A percentile compares a stretch with the other conserved stretches of the same genome.
These are phyloP conservation scores for Apodemia hepburni DNA, from an alignment of 2,888 invertebrate genomes.

Conservation along the genomic window DNA sequence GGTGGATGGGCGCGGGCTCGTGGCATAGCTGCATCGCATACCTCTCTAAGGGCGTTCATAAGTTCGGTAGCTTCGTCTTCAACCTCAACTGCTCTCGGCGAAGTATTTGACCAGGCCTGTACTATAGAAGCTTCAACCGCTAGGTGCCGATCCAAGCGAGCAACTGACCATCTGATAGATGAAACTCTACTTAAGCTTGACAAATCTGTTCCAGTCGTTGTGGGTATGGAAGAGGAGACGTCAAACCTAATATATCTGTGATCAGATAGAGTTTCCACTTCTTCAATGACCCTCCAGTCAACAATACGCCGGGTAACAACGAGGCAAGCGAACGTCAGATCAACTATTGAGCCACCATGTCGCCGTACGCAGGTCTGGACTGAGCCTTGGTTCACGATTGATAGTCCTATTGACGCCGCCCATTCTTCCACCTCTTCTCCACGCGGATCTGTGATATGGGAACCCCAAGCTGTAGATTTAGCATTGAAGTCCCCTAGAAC, in stretches of 20 bases:
- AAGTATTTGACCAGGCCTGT: neutral
- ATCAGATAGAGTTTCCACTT: neutral
- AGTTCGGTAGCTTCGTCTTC: neutral
- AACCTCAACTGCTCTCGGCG: neutral
- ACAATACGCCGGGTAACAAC: too few relatives aligned
- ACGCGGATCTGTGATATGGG: neutral
- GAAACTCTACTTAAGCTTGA: neutral
- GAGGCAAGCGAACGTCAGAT: too few relatives aligned
- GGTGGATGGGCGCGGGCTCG: neutral
- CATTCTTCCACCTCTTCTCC: neutral
- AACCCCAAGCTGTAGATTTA: neutral
- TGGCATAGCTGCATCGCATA: conserved; percentile 2
- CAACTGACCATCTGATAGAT: neutral
- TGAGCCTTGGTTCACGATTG: too few relatives aligned
- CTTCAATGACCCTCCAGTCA: neutral
- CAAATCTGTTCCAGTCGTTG: neutral
- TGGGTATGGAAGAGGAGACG: neutral
- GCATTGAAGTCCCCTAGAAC: conserved; percentile 4
- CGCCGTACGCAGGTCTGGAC: too few relatives aligned
- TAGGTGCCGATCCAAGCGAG: neutral
- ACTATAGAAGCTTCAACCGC: neutral
- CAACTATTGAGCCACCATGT: neutral
- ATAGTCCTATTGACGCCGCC: neutral
- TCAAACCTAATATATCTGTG: neutral
- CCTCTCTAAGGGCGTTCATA: neutral